These are phyloP conservation scores for Hofmannophila pseudospretella DNA, from an alignment of 2,888 invertebrate genomes.

Conservation along the genomic window DNA sequence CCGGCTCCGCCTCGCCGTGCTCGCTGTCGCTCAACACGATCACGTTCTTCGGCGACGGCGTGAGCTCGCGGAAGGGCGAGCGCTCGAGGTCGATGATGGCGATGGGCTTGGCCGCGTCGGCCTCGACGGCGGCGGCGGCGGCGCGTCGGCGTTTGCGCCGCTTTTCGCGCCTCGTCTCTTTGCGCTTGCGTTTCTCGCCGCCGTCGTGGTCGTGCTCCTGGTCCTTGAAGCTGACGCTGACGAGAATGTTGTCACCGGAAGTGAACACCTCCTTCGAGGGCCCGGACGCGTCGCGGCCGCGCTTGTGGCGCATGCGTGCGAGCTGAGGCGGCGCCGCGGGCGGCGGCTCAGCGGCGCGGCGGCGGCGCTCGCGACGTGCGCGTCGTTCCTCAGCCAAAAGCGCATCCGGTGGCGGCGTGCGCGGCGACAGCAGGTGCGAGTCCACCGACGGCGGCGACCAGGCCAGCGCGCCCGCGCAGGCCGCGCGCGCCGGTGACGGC, in stretches of 20 bases:
- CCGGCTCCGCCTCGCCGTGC: conserved; percentile 72
- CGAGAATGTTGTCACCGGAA: conserved; percentile 94
- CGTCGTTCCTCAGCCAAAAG: conserved; percentile 30
- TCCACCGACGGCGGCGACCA: conserved; percentile 47
- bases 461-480: conserved; percentile 11
- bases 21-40: conserved; percentile 92
- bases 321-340: conserved; percentile 24
- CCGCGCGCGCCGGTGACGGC: conserved; percentile 24
- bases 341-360: conserved; percentile 36
- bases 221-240: conserved; percentile 94
- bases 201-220: conserved; percentile 57
- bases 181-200: conserved; percentile 34
- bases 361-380: conserved; percentile 23
- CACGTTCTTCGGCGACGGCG: conserved; percentile 87
- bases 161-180: conserved; percentile 22
- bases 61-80: conserved; percentile 90
- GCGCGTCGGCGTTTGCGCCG: conserved; percentile 26
- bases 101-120: conserved; percentile 79
- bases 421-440: conserved; percentile 79
- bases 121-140: conserved; percentile 16
- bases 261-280: conserved; percentile 95
- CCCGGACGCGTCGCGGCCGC: conserved; percentile 58
- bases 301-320: conserved; percentile 23
- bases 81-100: conserved; percentile 92
- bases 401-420: conserved; percentile 77